These are phyloP conservation scores for Pyrgus malvae DNA, from an alignment of 2,888 invertebrate species.

Conservation along the genomic window DNA sequence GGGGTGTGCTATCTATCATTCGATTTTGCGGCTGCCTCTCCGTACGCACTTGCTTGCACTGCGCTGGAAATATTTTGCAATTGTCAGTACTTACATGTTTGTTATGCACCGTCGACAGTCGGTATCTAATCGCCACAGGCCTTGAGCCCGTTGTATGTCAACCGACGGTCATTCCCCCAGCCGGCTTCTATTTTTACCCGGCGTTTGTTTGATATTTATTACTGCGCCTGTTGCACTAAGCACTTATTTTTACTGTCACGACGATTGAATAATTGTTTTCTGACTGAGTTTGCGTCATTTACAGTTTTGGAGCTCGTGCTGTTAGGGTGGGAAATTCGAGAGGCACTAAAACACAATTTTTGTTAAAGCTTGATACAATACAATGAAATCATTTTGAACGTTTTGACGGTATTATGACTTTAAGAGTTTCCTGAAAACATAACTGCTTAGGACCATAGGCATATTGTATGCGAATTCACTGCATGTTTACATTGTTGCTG, in stretches of 20 bases:
- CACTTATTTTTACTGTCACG: constrained; percentile 48
- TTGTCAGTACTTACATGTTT: constrained; percentile 57
- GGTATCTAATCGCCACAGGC: constrained; percentile 77
- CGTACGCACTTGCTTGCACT: constrained; percentile 26
- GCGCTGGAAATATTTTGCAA: constrained; percentile 59
- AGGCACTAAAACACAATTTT: neutral
- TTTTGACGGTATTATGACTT: no score
- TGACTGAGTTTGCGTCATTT: constrained; percentile 27
- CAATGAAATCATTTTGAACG: no score
- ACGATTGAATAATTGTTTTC: constrained; percentile 58
- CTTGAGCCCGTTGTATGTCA: constrained; percentile 80
- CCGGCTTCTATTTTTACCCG: constrained; percentile 70
- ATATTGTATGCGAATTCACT: no score
- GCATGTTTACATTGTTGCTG: no score
- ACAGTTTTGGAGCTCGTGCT: constrained; percentile 5
- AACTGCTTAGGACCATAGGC: no score
- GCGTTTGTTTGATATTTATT: constrained; percentile 74
- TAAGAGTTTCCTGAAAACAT: no score
- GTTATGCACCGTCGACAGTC: constrained; percentile 62
- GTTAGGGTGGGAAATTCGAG: neutral
- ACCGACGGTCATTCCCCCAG: constrained; percentile 74
- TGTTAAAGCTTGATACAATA: neutral
- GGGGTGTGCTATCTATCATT: constrained; percentile 19
- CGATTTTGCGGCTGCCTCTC: constrained; percentile 32
- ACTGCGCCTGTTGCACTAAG: constrained; percentile 46